Evolutionary conservation across 1,140 invertebrate genomes (phyloP).

Genomic region (Trissolcus basalis): DNA sequence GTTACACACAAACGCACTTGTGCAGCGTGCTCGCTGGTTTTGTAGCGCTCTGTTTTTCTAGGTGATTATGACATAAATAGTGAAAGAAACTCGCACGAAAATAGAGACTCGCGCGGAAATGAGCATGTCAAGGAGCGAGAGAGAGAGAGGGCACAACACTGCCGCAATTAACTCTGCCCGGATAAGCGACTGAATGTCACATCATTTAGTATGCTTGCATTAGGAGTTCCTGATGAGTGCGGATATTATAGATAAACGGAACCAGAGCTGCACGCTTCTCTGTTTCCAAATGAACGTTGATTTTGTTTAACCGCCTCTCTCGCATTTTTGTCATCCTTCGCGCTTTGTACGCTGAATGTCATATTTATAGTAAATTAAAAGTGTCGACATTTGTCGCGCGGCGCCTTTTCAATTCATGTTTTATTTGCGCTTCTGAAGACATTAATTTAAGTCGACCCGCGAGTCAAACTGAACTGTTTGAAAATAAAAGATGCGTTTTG

Average conservation of each 20-base stretch:
- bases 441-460: conserved; percentile 40
- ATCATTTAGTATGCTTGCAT: conserved; percentile 55
- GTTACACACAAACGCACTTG: conserved; percentile 54
- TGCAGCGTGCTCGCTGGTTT: conserved; percentile 36
- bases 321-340: conserved; percentile 23
- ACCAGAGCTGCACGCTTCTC: conserved; percentile 20
- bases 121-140: conserved; percentile 26
- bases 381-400: conserved; percentile 33
- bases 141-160: conserved; percentile 28
- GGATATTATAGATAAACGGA: conserved; percentile 58
- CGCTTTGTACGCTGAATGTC: conserved; percentile 30
- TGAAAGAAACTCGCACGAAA: conserved; percentile 65
- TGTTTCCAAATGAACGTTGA: conserved; percentile 55
- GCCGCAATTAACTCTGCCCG: conserved; percentile 55
- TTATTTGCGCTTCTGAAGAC: conserved; percentile 44
- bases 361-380: conserved; percentile 56
- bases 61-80: conserved; percentile 71
- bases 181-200: conserved; percentile 53
- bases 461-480: conserved; percentile 39
- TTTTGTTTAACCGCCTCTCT: conserved; percentile 33
- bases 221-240: conserved; percentile 50
- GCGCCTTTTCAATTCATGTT: conserved; percentile 39
- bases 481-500: conserved; percentile 14
- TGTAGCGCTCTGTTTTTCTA: conserved; percentile 61
- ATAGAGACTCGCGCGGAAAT: conserved; percentile 39